A percentile compares a stretch with the other conserved stretches of the same genome.
Evolutionary conservation across 2,888 invertebrate genomes (phyloP).

Genomic region (Xestia rhomboidea): DNA sequence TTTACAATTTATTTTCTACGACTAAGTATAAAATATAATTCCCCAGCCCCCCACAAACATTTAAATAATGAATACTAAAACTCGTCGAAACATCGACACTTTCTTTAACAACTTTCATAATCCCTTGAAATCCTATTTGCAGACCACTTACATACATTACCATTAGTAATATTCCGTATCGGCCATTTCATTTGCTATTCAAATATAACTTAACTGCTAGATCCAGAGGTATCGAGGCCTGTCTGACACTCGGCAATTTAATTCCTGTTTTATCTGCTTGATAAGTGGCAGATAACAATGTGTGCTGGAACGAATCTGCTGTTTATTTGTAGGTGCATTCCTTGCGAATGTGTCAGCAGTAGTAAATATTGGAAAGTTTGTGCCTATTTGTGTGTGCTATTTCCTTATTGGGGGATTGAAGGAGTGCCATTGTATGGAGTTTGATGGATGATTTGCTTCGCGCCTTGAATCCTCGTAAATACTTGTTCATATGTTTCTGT

Average conservation of each 20-base stretch:
- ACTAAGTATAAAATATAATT: slow-evolving; percentile 2
- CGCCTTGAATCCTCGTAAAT: not conserved
- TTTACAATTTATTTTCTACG: not conserved
- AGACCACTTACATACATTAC: slow-evolving; percentile 59
- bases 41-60: not conserved
- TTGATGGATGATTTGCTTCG: slow-evolving; percentile 28
- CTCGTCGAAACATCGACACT: slow-evolving; percentile 37
- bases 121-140: slow-evolving; percentile 55
- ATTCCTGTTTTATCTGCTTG: slow-evolving; percentile 53
- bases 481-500: not conserved
- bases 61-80: slow-evolving; percentile 22
- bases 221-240: slow-evolving; percentile 38
- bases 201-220: slow-evolving; percentile 52
- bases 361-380: slow-evolving; percentile 48
- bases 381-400: slow-evolving; percentile 15
- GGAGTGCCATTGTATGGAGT: slow-evolving; percentile 20
- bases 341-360: slow-evolving; percentile 43
- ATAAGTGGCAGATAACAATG: slow-evolving; percentile 60
- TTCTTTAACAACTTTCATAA: slow-evolving; percentile 46
- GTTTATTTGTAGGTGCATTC: slow-evolving; percentile 45
- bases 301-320: slow-evolving; percentile 34
- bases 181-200: slow-evolving; percentile 61
- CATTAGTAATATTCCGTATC: slow-evolving; percentile 56
- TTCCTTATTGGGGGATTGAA: slow-evolving; percentile 42
- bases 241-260: slow-evolving; percentile 56